Evolutionary conservation across 2,888 invertebrate species (phyloP), one percentile per base, ranked within the genome.

Genomic region (Chloroclystis v-ata): DNA sequence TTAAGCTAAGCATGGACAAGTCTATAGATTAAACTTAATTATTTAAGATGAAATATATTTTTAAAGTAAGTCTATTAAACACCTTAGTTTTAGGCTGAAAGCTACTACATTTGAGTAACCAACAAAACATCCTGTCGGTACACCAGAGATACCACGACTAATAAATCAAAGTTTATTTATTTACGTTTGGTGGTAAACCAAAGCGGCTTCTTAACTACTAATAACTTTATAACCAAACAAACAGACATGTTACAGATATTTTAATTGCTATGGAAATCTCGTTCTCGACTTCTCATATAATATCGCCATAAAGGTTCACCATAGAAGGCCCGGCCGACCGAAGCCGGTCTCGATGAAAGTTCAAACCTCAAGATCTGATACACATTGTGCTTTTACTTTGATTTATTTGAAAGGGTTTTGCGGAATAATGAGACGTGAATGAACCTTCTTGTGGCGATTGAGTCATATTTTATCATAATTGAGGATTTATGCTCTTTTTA

Each of bases 211-310:
- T 25, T 25, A 10, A 37, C 12, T 9, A 29, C 20, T 20, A 20
- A 20, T 20, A 20, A 20, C 20, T 2, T 20, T 20, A 20, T 20
- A 20, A 5, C 20, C 35, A 40, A 30, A 50, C 39, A 45, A 49
- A 49, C 42, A 47, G 39, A 46, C 46, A 46, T 39, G 50, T 46
- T 47, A 43, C 46, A 44, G 48, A 52, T 54, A 57, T 61, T 59
- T 60, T 62, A 59, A 62, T 60, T 60, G 59, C 59, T 42, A 43
- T 54, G 52, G 59, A 62, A 58, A 58, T 58, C 56, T 54, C 45
- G 52, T 43, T 52, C 56, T n/a, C n/a, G n/a, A n/a, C n/a, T n/a
- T n/a, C n/a, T 57, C 56, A 54, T 56, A 59, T 53, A 50, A 56
- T 53, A 59, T 48, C 48, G 45, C 52, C 54, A 37, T 60, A 61